Evolutionary conservation across 35 echinoderm and acorn worm genomes (phyloP).

Genomic region (Chiridota heheva): DNA sequence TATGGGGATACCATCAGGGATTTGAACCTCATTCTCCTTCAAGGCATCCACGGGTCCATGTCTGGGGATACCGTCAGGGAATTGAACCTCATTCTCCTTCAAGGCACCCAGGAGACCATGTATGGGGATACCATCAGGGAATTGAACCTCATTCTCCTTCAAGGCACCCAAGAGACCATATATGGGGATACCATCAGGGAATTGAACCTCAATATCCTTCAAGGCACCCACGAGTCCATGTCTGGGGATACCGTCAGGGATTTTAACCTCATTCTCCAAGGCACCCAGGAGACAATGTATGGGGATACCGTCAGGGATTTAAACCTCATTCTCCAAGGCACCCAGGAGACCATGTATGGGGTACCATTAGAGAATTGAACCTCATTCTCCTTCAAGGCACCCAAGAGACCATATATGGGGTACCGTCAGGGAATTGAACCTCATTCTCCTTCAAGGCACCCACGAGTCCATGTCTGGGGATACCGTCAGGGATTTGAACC

Average conservation of each 20-base stretch:
- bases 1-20: conserved; percentile 48
- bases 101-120: conserved; percentile 68
- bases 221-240: conserved; percentile 68
- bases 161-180: conserved; percentile 67
- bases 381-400: conserved; percentile 43
- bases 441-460: conserved; percentile 41
- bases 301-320: no score
- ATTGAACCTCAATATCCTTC: conserved; percentile 43
- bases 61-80: conserved; percentile 46
- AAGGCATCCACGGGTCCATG: conserved; percentile 66
- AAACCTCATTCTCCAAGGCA: no score
- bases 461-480: conserved; percentile 74
- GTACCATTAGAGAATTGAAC: no score
- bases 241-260: conserved; percentile 49
- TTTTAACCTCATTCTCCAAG: no score
- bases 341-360: no score
- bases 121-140: conserved; percentile 48
- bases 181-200: conserved; percentile 48
- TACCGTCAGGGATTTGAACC: conserved; percentile 41
- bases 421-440: conserved; percentile 41
- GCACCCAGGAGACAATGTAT: no score
- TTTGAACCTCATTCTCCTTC: conserved; percentile 43
- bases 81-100: conserved; percentile 43
- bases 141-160: conserved; percentile 43
- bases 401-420: conserved; percentile 69